Percentiles rank a stretch among this genome's conserved stretches.
Conservation (phyloP, 2,888 invertebrate species). For the Unio delphinus region DNA sequence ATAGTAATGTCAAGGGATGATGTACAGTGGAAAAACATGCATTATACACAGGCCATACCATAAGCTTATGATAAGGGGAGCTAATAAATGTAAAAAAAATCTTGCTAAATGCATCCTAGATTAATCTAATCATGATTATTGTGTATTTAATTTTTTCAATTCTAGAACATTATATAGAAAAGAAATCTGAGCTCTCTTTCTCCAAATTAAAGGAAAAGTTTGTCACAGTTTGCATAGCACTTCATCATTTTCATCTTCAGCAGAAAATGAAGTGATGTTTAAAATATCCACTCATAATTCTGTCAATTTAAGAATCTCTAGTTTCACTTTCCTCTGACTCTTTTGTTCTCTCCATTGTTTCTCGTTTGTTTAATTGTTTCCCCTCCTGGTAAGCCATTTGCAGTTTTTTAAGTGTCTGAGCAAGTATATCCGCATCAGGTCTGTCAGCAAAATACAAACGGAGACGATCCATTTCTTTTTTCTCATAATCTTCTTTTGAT, state of each 20-base stretch:
- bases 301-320: background rate
- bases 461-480: constrained; percentile 47
- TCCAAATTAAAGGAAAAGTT: background rate
- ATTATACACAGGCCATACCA: no score
- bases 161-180: no score
- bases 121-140: no score
- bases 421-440: constrained; percentile 57
- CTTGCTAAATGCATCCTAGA: no score
- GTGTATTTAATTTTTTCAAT: no score
- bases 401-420: constrained; percentile 55
- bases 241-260: background rate
- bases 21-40: no score
- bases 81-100: no score
- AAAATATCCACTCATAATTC: background rate
- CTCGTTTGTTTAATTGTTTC: constrained; percentile 28
- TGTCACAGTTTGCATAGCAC: background rate
- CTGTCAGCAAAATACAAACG: constrained; percentile 55
- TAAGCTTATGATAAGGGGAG: no score
- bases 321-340: no score
- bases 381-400: constrained; percentile 59
- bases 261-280: background rate
- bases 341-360: no score
- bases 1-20: no score
- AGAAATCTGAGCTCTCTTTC: no score
- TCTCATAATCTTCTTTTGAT: constrained; percentile 33